Percentiles rank a stretch among this genome's conserved stretches.
Conservation (phyloP, 2,888 invertebrate genomes). For the Scaptomyza cyrtandrae region DNA sequence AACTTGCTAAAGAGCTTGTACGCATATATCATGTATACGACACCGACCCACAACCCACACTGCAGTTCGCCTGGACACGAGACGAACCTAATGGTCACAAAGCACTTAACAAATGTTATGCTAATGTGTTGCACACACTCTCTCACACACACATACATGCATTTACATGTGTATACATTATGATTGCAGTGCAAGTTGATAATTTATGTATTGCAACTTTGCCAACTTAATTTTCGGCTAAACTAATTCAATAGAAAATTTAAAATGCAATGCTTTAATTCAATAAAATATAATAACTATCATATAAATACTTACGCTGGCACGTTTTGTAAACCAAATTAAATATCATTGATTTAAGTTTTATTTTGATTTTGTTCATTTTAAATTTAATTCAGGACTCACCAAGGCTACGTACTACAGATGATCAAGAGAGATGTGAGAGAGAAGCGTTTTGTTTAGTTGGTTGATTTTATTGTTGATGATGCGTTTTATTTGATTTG, state of each 20-base stretch:
- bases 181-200: conserved; percentile 27
- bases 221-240: conserved; percentile 54
- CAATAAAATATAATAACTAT: conserved; percentile 14
- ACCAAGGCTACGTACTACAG: conserved; percentile 80
- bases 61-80: conserved; percentile 16
- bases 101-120: conserved; percentile 53
- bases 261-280: conserved; percentile 15
- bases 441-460: conserved; percentile 64
- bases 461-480: conserved; percentile 44
- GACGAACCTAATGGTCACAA: conserved; percentile 34
- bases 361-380: conserved; percentile 1
- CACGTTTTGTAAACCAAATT: conserved; percentile 4
- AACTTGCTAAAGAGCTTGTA: conserved; percentile 3
- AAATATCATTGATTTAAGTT: conserved; percentile 5
- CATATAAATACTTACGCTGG: conserved; percentile 36
- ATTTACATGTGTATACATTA: conserved; percentile 5
- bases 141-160: neutral
- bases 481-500: conserved; percentile 53
- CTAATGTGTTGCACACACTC: conserved; percentile 27
- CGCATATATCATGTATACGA: conserved; percentile 62
- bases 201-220: conserved; percentile 54
- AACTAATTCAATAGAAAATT: conserved; percentile 51
- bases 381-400: conserved; percentile 57
- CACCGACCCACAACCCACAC: conserved; percentile 1
- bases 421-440: conserved; percentile 61